These are phyloP conservation scores for Epinotia ramella DNA, from an alignment of 2,888 invertebrate genomes.

Conservation along the genomic window DNA sequence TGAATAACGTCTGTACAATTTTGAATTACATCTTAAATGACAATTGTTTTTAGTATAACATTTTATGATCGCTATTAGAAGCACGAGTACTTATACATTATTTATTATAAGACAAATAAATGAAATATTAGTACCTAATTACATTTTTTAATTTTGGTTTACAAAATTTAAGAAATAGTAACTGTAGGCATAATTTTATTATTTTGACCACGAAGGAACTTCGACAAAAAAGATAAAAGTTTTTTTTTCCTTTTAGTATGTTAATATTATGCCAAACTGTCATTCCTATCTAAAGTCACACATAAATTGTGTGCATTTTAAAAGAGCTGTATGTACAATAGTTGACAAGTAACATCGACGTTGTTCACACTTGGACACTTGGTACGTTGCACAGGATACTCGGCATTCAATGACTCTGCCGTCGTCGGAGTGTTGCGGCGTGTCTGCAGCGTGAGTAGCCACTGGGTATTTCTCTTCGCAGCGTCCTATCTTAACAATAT, in stretches of 20 bases:
- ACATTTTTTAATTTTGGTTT: not conserved
- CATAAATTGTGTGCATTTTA: conserved; percentile 60
- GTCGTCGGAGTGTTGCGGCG: not conserved
- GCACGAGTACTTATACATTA: conserved; percentile 41
- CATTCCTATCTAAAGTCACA: conserved; percentile 54
- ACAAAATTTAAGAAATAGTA: not conserved
- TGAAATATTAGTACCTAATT: not conserved
- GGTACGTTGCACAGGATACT: conserved; percentile 41
- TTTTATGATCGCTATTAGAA: conserved; percentile 51
- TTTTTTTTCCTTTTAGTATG: not conserved
- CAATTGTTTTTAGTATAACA: conserved; percentile 1
- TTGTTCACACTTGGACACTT: conserved; percentile 53
- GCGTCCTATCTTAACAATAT: conserved; percentile 7
- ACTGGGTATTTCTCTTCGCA: not conserved
- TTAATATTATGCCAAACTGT: not conserved
- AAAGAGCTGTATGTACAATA: conserved; percentile 57
- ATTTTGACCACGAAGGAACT: not conserved
- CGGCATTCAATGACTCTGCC: not conserved
- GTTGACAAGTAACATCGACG: conserved; percentile 62
- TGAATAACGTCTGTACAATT: conserved; percentile 46
- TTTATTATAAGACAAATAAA: not conserved
- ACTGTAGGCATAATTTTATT: not conserved
- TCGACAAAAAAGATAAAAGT: not conserved
- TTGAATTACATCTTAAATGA: conserved; percentile 37
- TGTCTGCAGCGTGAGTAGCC: not conserved